Evolutionary conservation across 2,113 vertebrate genomes (phyloP), one percentile per base, ranked within the genome.

Genomic region (Centropus unirufus): DNA sequence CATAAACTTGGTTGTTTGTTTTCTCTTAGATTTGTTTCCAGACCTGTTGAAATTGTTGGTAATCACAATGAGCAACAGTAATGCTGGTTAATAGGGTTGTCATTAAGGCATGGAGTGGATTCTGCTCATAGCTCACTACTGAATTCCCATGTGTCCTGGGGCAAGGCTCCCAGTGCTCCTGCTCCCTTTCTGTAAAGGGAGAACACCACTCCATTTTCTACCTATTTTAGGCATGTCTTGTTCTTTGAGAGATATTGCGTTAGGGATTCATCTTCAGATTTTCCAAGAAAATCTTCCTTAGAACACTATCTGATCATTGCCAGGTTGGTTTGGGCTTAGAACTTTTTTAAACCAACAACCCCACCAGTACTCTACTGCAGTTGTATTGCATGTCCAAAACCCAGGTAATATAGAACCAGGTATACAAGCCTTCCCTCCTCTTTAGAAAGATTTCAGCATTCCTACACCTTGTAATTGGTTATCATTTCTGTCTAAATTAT

Each of bases 11-110:
- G 61, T 68, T 90, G 64, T 34, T 92, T 70, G 42, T 51, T 93
- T 93, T 85, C 34, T 55, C 36, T 83, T 80, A 22, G 12, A 77
- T 97, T 95, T 93, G 58, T 80, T 93, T 80, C 87, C 83, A 93
- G 89, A 68, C 70, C 40, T 55, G 59, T 59, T 44, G 19, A 81
- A 93, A 89, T 30, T 63, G 75, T 95, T 91, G 67, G 30, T 54
- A 90, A 75, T 78, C 77, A 49, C 51, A 73, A 93, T 83, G 84
- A 64, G 49, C 30, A 88, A 62, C 51, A 74, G 51, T 69, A 94
- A 83, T 67, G 14, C 22, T 83, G 66, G 13, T 55, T 83, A 80
- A 83, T 32, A 79, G 29, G 27, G 67, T 32, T 63, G 47, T 36
- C 2, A 4, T 82, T 87, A 94, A 91, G 70, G 59, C 63, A 77